Evolutionary conservation across 2,797 vertebrate genomes (phyloP).

Genomic region (Catharus ustulatus): DNA sequence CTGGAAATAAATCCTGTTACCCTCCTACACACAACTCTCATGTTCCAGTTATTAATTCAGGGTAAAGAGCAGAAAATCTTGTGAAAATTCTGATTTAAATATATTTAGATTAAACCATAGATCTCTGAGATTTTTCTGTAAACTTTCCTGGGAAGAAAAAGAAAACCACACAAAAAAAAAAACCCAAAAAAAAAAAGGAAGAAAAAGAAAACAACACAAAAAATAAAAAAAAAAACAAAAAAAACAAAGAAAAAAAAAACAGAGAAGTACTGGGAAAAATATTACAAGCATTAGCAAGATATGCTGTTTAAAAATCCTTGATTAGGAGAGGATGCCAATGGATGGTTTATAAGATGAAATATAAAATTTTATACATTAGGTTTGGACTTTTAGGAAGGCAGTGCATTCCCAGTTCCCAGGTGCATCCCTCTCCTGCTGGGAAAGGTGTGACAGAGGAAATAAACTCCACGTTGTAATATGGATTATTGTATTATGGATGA

Average conservation of each 20-base stretch:
- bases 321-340: background rate
- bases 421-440: background rate
- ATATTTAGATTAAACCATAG: background rate
- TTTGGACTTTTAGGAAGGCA: background rate
- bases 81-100: background rate
- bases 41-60: background rate
- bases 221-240: too few species aligned
- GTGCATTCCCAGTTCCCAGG: background rate
- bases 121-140: background rate
- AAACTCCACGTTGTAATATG: rapidly evolving
- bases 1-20: background rate
- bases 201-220: background rate
- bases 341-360: background rate
- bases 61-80: background rate
- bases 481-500: rapidly evolving
- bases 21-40: background rate
- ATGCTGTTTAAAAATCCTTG: background rate
- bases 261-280: rapidly evolving
- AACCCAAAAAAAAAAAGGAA: too few species aligned
- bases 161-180: background rate
- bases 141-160: background rate
- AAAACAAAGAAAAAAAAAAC: too few species aligned
- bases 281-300: background rate
- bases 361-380: rapidly evolving
- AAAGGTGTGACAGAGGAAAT: background rate